Base-by-base conservation (phyloP, 2,888 invertebrate species). In the Anodontia alba region DNA sequence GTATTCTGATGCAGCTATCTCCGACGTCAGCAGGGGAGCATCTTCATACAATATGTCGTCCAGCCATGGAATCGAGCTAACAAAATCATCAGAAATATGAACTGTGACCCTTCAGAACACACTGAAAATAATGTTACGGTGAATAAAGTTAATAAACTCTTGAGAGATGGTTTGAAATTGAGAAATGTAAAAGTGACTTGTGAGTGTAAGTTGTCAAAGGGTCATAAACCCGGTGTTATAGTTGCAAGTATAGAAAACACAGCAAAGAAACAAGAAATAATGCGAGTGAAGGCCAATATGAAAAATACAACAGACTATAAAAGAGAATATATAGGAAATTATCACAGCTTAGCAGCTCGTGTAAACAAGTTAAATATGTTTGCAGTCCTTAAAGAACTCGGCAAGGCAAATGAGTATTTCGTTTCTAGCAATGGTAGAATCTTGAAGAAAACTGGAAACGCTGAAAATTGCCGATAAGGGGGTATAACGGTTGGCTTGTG, bases 401-500 rank as follows among this genome's bases (percentile, higher is more conserved):
- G 33, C 1, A 62, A 62, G 17, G 62, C 62, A 33, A 62, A 62
- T 17, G 33, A 62, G 1, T 62, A 62, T 20, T 62, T 33, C 20
- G 62, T 62, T 20, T 33, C 62, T 12, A 17, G 62, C 33, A 62
- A 33, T 20, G 57, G 62, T 10, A 31, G 62, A 62, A 62, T 62
- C 15, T 33, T 62, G 15, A 62, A 33, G 29, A 62, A 62, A 17
- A 33, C 31, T 23, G 62, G n/a, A 1, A 62, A 62, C 1, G 1
- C 33, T 7, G 33, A 33, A 17, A 62, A 20, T 12, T 33, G 33
- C 1, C 62, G 33, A 62, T 69, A 69, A 46, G 43, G 69, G 46
- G 43, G 69, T 69, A 69, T 69, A 69, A 42, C 23, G 69, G 43
- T 69, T 17, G 43, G 69, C n/a, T 2, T 69, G n/a, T 69, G 69